These are phyloP conservation scores for Forficula auricularia DNA, from an alignment of 1,140 invertebrate genomes.

Conservation along the genomic window DNA sequence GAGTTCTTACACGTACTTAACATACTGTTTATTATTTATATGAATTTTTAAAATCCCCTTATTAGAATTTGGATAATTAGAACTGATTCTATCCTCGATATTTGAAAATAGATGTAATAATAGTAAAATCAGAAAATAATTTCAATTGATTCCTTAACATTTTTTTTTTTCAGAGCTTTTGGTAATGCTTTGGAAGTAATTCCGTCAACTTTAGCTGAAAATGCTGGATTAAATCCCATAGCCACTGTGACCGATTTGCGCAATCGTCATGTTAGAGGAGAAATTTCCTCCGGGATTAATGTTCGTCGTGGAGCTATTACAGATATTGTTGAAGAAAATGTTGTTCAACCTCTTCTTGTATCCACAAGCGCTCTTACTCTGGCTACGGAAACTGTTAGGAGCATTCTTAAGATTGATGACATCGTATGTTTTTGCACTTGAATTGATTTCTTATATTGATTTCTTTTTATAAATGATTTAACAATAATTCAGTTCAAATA, in stretches of 20 bases:
- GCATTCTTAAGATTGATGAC: conserved; percentile 98
- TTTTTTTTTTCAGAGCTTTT: conserved; percentile 68
- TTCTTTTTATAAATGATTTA: no score
- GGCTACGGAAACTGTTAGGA: conserved; percentile 90
- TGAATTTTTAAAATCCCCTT: no score
- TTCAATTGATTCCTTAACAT: no score
- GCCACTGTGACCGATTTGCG: conserved; percentile 91
- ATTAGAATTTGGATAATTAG: no score
- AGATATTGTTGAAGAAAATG: conserved; percentile 92
- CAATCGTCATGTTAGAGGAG: conserved; percentile 76
- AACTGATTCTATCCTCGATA: no score
- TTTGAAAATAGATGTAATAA: no score
- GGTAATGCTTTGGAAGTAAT: conserved; percentile 93
- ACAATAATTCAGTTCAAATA: no score
- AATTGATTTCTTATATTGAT: no score
- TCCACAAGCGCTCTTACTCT: conserved; percentile 84
- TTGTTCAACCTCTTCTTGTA: conserved; percentile 92
- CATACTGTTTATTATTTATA: no score
- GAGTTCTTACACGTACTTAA: no score
- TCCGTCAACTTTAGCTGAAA: conserved; percentile 96
- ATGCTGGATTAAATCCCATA: conserved; percentile 96
- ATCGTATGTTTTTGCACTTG: conserved; percentile 62
- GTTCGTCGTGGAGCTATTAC: conserved; percentile 77
- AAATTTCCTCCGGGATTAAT: conserved; percentile 81
- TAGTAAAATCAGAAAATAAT: no score